A percentile compares a stretch with the other conserved stretches of the same genome.
Evolutionary conservation across 1,140 invertebrate genomes (phyloP).

Genomic region (Sycophila sp.): DNA sequence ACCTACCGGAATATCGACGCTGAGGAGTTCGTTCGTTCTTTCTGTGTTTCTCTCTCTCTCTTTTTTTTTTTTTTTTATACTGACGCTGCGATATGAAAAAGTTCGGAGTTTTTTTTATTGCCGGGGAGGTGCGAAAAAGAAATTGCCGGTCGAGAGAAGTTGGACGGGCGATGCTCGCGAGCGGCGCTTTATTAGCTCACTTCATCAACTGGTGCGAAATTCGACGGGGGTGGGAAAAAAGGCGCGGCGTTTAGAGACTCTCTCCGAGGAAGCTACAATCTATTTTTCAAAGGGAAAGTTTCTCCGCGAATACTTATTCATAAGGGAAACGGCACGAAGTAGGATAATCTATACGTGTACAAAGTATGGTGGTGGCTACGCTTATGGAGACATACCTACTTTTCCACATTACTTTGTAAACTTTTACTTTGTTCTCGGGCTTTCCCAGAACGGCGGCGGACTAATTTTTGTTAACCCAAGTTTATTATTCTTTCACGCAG

Average conservation of each 20-base stretch:
- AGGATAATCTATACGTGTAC: background rate
- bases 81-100: constrained; percentile 10
- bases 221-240: background rate
- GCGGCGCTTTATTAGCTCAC: no score
- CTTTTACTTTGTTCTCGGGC: background rate
- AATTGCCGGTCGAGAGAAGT: background rate
- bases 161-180: background rate
- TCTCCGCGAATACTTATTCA: background rate
- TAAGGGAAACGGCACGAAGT: background rate
- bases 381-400: background rate
- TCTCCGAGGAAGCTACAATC: no score
- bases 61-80: background rate
- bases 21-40: no score
- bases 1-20: constrained; percentile 1
- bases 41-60: background rate
- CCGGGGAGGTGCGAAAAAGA: background rate
- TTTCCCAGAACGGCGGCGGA: background rate
- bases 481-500: background rate
- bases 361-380: background rate
- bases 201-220: background rate
- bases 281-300: no score
- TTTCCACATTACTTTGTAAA: constrained; percentile 5
- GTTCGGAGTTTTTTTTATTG: constrained; percentile 7
- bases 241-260: background rate
- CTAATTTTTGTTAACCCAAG: background rate